phyloP scores from a whole-genome alignment of 2,113 vertebrate species.

The Trinectes maculatus region DNA sequence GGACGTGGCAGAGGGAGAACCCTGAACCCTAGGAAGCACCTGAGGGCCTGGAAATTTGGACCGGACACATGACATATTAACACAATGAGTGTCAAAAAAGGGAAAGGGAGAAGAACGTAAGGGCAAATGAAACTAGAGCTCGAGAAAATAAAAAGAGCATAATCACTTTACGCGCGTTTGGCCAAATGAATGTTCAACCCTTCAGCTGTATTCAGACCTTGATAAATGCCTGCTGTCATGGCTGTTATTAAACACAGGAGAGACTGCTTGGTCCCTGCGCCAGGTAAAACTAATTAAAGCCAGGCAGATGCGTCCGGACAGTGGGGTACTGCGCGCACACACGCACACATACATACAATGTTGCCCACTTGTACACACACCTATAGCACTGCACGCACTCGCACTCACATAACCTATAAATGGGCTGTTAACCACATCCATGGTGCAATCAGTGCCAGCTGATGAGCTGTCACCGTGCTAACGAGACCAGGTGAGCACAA shows the following conservation, averaged over 20 bases:
- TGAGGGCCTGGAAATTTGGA: conserved; percentile 40
- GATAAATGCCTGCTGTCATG: conserved; percentile 72
- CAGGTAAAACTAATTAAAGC: conserved; percentile 81
- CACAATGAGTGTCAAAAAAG: conserved; percentile 40
- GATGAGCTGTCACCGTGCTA: conserved; percentile 58
- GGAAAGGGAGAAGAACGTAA: conserved; percentile 7
- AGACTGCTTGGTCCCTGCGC: conserved; percentile 64
- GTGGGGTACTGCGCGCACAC: conserved; percentile 39
- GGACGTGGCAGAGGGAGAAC: conserved; percentile 6
- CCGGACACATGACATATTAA: conserved; percentile 55
- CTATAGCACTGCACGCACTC: conserved; percentile 1
- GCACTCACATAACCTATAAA: conserved; percentile 30
- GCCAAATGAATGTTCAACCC: conserved; percentile 59
- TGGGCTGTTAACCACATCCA: conserved; percentile 65
- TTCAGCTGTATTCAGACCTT: conserved; percentile 67
- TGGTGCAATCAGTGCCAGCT: conserved; percentile 56
- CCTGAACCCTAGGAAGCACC: conserved; percentile 23
- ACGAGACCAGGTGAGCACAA: conserved; percentile 60
- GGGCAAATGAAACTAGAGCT: conserved; percentile 1
- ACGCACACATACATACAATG: conserved; percentile 41
- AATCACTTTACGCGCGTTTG: conserved; percentile 64
- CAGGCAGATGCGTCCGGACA: conserved; percentile 78
- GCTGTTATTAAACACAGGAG: conserved; percentile 77
- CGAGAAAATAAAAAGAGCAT: conserved; percentile 57
- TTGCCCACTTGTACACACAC: conserved; percentile 11